Conservation (phyloP, 2,888 invertebrate genomes). For the Pyrochroa serraticornis region DNA sequence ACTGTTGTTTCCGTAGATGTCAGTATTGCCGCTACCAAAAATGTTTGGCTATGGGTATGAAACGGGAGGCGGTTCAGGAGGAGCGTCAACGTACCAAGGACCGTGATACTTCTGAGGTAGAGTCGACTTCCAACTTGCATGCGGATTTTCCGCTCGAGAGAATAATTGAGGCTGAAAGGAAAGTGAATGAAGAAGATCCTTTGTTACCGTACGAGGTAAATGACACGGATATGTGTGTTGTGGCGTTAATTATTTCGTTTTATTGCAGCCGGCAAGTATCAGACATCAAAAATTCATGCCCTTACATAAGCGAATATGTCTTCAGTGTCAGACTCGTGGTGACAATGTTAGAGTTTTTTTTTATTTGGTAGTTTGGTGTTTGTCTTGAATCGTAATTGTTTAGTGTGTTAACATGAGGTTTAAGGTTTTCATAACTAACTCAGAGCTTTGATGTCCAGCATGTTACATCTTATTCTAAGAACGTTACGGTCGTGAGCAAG, state of each 20-base stretch:
- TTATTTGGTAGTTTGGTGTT: no score
- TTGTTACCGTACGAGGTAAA: slow-evolving; percentile 62
- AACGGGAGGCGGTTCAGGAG: slow-evolving; percentile 91
- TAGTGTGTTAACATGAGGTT: no score
- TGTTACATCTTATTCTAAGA: no score
- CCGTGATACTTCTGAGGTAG: slow-evolving; percentile 74
- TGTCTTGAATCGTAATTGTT: no score
- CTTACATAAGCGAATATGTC: no score
- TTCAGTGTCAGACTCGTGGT: no score
- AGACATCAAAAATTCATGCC: no score
- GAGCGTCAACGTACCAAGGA: slow-evolving; percentile 89
- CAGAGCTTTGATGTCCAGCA: no score
- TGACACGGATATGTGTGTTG: slow-evolving; percentile 11
- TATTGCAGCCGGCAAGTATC: slow-evolving; percentile 6
- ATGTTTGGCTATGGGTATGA: slow-evolving; percentile 96
- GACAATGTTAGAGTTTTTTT: no score
- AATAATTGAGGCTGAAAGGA: slow-evolving; percentile 88
- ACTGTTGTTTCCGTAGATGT: slow-evolving; percentile 64
- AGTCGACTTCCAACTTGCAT: slow-evolving; percentile 74
- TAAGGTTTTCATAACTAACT: no score
- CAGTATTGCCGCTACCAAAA: slow-evolving; percentile 99
- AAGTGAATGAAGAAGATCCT: slow-evolving; percentile 69
- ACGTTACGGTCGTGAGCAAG: no score
- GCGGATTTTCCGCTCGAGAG: slow-evolving; percentile 93
- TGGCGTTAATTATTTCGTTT: background rate